Base-by-base conservation (phyloP, 2,888 invertebrate species). In the Cataglyphis rosenhaueri region DNA sequence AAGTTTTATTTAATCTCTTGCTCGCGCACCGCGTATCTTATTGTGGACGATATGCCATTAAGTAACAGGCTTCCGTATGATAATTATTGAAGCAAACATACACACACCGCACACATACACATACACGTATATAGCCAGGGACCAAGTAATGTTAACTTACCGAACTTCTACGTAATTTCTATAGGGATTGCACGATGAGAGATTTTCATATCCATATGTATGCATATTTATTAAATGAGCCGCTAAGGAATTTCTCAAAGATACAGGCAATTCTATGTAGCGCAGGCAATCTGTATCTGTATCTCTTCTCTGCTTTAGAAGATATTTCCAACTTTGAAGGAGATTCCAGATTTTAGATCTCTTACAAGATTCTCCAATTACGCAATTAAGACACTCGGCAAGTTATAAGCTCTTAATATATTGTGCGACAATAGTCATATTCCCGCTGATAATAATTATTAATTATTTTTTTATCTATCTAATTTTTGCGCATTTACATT, bases 391-490 rank as follows among this genome's bases (percentile, higher is more conserved):
- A 76, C 29, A 35, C 38, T 65, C 41, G 57, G 29, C 29, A 59
- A 29, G 21, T 74, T 32, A 55, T 32, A 32, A 32, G 44, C 52
- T 75, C 79, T 35, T 35, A 66, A 65, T 35, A 61, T 41, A 62
- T 32, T 61, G 73, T 74, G 87, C 64, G 76, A 61, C 66, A 66
- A 78, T 52, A 76, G 65, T 82, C 82, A 84, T 38, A 35, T 66
- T 21, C 62, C 57, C 68, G 65, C 68, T 84, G 12, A 74, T 68
- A 66, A 74, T 84, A 68, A 81, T 85, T 75, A 86, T 81, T 81
- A 84, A 84, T 29, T 75, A 57, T 79, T 66, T 55, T 61, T 66
- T 76, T 52, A 62, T 25, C 73, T 73, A 44, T 65, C 55, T 1
- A 74, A 71, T 79, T 66, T 82, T 59, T 57, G 35, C 62, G 52